Evolutionary conservation across 2,113 vertebrate species (phyloP).

Genomic region (Lynx canadensis): DNA sequence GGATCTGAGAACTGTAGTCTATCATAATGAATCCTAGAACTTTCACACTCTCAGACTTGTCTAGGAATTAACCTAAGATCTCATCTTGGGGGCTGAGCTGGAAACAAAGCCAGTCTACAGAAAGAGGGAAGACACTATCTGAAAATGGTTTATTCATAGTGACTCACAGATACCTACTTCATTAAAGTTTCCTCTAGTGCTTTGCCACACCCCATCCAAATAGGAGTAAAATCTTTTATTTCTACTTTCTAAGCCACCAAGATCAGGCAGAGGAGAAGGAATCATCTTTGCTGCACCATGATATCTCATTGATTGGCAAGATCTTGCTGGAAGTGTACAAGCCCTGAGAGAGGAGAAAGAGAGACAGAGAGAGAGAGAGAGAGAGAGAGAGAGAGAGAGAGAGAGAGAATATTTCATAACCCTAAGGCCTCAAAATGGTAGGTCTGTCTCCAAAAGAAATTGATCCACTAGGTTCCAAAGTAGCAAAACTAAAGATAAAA

Average conservation of each 20-base stretch:
- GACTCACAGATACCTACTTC: background rate
- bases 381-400: background rate
- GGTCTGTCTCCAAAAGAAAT: background rate
- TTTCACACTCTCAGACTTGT: background rate
- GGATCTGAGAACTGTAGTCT: background rate
- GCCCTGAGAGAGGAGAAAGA: background rate
- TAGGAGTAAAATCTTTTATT: background rate
- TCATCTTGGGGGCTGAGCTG: background rate
- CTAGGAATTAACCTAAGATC: background rate
- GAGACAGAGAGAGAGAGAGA: background rate
- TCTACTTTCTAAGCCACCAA: background rate
- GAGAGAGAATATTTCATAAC: background rate
- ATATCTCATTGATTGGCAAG: background rate
- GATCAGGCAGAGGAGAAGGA: background rate
- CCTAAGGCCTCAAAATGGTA: background rate
- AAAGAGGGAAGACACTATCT: background rate
- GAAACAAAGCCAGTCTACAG: background rate
- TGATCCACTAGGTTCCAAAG: background rate
- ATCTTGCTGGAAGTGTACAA: background rate
- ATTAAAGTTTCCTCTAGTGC: background rate
- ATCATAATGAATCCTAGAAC: background rate
- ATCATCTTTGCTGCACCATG: background rate
- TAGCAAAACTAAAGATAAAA: slow-evolving; percentile 44
- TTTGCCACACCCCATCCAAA: background rate
- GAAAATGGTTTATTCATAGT: background rate